A percentile compares a stretch with the other conserved stretches of the same genome.
These are phyloP conservation scores for Acanthisitta chloris DNA, from an alignment of 2,113 vertebrate species.

Conservation along the genomic window DNA sequence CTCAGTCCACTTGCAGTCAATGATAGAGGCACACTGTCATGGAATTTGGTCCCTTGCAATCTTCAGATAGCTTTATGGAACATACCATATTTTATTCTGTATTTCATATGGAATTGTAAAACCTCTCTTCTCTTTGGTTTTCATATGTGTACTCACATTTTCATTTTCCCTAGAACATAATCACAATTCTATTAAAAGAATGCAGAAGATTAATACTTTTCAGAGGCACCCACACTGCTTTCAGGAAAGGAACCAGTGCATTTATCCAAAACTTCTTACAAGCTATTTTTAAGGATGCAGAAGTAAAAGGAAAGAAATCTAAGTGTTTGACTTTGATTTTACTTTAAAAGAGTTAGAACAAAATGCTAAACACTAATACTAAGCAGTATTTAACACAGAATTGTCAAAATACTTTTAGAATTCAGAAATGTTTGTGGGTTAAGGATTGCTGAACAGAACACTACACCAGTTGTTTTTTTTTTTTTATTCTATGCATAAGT, in stretches of 20 bases:
- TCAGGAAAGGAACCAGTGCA: not conserved
- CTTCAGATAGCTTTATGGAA: not conserved
- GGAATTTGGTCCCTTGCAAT: not conserved
- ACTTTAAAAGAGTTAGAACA: not conserved
- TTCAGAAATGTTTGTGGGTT: not conserved
- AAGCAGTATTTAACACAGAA: not conserved
- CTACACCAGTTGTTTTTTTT: slow-evolving; percentile 35
- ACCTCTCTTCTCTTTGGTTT: not conserved
- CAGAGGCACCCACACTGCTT: not conserved
- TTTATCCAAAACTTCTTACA: not conserved
- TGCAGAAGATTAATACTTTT: not conserved
- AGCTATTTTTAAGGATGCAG: slow-evolving; percentile 10
- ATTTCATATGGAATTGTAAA: not conserved
- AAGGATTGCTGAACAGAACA: slow-evolving; percentile 37
- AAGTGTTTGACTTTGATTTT: not conserved
- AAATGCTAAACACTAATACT: not conserved
- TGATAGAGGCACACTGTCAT: not conserved
- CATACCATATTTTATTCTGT: not conserved
- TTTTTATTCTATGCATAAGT: slow-evolving; percentile 31
- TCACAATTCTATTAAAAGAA: not conserved
- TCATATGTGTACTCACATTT: not conserved
- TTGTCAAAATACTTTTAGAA: slow-evolving; percentile 33
- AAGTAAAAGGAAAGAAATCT: not conserved
- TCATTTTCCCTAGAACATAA: not conserved
- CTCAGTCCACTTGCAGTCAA: not conserved